Conservation (phyloP, 2,888 invertebrate species). For the Stegophylla sp. region DNA sequence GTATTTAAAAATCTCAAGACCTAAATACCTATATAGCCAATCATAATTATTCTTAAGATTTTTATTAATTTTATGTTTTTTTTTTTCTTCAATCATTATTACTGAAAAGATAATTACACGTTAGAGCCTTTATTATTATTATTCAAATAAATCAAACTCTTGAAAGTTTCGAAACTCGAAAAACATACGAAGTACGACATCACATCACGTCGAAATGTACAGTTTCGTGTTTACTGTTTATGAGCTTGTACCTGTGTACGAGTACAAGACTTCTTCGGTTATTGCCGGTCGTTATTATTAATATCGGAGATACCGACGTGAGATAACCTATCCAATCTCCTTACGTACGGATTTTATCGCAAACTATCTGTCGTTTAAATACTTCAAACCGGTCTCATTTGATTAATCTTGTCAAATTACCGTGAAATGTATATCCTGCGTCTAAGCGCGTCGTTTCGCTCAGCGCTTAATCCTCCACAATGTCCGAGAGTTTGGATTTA, state of each 20-base stretch:
- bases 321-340: conserved; percentile 35
- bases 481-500: neutral
- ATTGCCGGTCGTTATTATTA: conserved; percentile 19
- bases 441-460: neutral
- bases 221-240: neutral
- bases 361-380: conserved; percentile 30
- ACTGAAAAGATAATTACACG: conserved; percentile 34
- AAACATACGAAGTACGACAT: conserved; percentile 7
- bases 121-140: conserved; percentile 13
- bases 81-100: neutral
- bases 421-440: neutral
- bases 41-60: conserved; percentile 11
- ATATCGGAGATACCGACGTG: conserved; percentile 12
- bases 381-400: conserved; percentile 36
- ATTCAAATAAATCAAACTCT: conserved; percentile 12
- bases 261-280: neutral
- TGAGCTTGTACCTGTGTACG: neutral
- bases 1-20: neutral
- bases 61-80: conserved; percentile 8
- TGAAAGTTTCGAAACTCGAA: conserved; percentile 5
- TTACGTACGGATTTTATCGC: conserved; percentile 9
- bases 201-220: conserved; percentile 20
- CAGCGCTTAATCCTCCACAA: too few species aligned
- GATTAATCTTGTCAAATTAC: conserved; percentile 34
- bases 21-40: neutral